phyloP scores from a whole-genome alignment of 2,113 vertebrate genomes.

The Poicephalus meyeri region DNA sequence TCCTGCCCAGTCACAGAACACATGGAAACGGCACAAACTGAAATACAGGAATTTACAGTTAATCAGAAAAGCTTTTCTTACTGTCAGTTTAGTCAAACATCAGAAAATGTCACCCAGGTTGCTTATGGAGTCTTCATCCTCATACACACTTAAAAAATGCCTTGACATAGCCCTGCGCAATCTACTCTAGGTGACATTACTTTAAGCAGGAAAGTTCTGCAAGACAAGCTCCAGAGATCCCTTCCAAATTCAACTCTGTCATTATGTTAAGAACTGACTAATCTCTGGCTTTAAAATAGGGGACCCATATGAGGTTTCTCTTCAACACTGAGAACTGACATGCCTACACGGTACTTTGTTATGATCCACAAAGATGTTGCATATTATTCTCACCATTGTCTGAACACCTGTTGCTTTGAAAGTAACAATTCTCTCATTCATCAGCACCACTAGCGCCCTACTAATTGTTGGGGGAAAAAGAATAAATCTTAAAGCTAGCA shows the following conservation, averaged over 20 bases:
- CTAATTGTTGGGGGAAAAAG: neutral
- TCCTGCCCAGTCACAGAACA: neutral
- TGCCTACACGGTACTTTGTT: neutral
- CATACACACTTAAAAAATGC: neutral
- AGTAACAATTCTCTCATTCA: neutral
- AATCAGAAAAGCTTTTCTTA: neutral
- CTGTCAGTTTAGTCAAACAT: neutral
- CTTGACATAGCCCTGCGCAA: neutral
- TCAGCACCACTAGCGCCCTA: neutral
- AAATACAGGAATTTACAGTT: neutral
- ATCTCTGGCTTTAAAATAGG: neutral
- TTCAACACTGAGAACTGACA: neutral
- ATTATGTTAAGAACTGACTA: neutral
- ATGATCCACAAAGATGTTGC: neutral
- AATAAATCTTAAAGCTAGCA: neutral
- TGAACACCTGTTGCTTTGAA: neutral
- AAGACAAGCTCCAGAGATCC: neutral
- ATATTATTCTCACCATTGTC: neutral
- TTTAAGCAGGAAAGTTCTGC: neutral
- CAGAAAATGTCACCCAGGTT: neutral
- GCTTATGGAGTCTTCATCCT: neutral
- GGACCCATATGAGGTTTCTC: neutral
- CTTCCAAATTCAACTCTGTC: neutral
- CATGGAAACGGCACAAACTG: neutral
- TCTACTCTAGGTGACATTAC: neutral